Conservation (phyloP, 1,140 invertebrate genomes). For the Drosophila ananassae region DNA sequence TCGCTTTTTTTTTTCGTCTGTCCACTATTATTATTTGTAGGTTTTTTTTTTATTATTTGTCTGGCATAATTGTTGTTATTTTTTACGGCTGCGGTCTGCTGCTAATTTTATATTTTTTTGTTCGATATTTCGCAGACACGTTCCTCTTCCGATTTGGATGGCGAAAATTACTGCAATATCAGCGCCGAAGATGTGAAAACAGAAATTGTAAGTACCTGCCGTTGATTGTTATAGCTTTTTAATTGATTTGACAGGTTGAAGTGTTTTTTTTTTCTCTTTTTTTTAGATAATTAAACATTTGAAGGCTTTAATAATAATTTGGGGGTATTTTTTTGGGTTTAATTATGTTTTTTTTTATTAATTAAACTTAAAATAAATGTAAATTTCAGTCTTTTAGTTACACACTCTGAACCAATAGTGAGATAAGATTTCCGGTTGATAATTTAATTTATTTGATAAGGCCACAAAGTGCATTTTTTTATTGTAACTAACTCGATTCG, state of each 20-base stretch:
- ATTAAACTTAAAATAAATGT: not conserved
- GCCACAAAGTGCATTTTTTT: conserved; percentile 4
- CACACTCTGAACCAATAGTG: not conserved
- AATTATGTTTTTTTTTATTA: not conserved
- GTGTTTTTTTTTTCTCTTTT: not conserved
- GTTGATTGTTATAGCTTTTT: conserved; percentile 47
- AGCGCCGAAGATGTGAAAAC: conserved; percentile 83
- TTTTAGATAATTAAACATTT: conserved; percentile 7
- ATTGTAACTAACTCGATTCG: conserved; percentile 36
- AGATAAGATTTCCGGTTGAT: conserved; percentile 21
- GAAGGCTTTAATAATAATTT: conserved; percentile 18
- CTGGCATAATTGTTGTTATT: conserved; percentile 60
- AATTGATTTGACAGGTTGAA: conserved; percentile 44
- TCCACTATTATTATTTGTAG: conserved; percentile 35
- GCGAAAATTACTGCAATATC: conserved; percentile 81
- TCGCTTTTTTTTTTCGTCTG: conserved; percentile 11
- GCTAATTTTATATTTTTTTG: conserved; percentile 60
- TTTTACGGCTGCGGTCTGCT: conserved; percentile 21
- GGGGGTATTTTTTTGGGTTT: conserved; percentile 3
- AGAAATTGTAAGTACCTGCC: conserved; percentile 78
- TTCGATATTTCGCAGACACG: conserved; percentile 61
- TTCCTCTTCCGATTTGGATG: conserved; percentile 78
- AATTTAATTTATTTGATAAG: conserved; percentile 22
- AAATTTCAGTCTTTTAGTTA: conserved; percentile 1
- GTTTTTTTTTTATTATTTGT: conserved; percentile 67